Base-by-base conservation (phyloP, 2,797 vertebrate species). In the Mallotus villosus region DNA sequence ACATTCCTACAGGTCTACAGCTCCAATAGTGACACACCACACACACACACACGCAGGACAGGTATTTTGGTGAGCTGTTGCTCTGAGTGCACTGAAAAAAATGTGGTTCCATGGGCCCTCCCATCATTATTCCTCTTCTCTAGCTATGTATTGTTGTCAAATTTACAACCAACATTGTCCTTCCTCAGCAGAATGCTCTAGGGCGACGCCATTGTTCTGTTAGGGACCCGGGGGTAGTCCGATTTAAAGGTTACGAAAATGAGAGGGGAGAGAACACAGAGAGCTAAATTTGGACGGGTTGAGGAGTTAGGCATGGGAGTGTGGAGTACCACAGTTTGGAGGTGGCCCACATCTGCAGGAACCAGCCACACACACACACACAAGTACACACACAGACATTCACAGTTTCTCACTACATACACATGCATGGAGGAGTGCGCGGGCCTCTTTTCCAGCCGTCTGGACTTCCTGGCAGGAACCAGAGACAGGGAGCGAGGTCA, bases 391-490 rank as follows among this genome's bases (percentile, higher is more conserved):
- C 51, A 5, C 2, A 53, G 51, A 53, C 4, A 6, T 53, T 17
- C 51, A 53, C 51, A 53, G 6, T 53, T 24, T 25, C 46, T 22
- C 58, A 25, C 22, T 24, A 11, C 58, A 25, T 11, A 60, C 58
- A 60, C 58, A 60, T 11, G 22, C 22, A 60, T 5, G 22, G 22
- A 60, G 22, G 22, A 60, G 11, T 8, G 9, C 37, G 37, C 37
- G 37, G 37, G 37, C 37, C 37, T 12, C 37, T 41, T 41, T 41
- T 41, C 37, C 37, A 41, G 37, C n/a, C 25, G 62, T 22, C 9
- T 73, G 81, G 64, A 80, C 76, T 78, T 79, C 74, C 76, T 81
- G 79, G 61, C 25, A 71, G 77, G 49, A 78, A 70, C 74, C 37
- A 61, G 58, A 61, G 77, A 80, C 78, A 71, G 68, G 41, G 65